Percentiles rank a stretch among this genome's conserved stretches.
These are phyloP conservation scores for Pangasius krempfi DNA, from an alignment of 2,797 vertebrate genomes.

Conservation along the genomic window DNA sequence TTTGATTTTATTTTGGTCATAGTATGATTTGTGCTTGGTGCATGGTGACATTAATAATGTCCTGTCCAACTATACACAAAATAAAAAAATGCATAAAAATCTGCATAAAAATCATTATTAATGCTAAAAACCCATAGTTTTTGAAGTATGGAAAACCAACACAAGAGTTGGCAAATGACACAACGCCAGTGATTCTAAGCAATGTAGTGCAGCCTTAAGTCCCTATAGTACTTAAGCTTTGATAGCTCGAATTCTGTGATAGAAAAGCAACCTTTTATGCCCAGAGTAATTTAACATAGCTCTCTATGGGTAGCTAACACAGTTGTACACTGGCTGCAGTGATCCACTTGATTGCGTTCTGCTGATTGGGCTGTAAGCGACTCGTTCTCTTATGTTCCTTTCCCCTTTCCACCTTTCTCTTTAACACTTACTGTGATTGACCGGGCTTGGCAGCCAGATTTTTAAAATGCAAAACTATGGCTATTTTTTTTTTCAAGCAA, in stretches of 20 bases:
- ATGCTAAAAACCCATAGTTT: background rate
- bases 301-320: conserved; percentile 47
- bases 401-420: conserved; percentile 14
- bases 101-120: background rate
- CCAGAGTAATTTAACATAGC: conserved; percentile 49
- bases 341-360: conserved; percentile 57
- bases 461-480: background rate
- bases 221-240: conserved; percentile 31
- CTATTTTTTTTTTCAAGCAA: background rate
- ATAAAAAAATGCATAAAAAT: background rate
- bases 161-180: background rate
- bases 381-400: conserved; percentile 24
- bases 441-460: conserved; percentile 17
- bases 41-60: background rate
- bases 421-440: conserved; percentile 35
- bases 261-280: conserved; percentile 43
- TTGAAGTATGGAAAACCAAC: background rate
- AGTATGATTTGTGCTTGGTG: background rate
- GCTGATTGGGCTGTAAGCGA: conserved; percentile 49
- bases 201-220: conserved; percentile 5
- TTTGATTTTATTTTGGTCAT: background rate
- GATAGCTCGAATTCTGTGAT: conserved; percentile 33
- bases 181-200: background rate
- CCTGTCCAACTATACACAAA: background rate
- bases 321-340: conserved; percentile 44